Base-by-base conservation (phyloP, 2,797 vertebrate genomes). In the Acanthornis magna region DNA sequence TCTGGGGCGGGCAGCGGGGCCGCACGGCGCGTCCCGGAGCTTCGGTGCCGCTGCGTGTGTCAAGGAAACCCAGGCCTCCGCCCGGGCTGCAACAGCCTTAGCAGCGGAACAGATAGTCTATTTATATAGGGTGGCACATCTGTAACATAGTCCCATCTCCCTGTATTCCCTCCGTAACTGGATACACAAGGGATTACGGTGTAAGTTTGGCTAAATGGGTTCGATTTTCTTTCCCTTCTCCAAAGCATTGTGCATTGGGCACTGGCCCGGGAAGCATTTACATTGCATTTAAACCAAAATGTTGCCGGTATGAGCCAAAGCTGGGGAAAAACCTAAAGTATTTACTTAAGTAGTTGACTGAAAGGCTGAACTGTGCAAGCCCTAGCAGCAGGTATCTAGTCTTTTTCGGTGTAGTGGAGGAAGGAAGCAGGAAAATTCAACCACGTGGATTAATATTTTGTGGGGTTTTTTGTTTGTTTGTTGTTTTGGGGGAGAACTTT, bases 11-110 rank as follows among this genome's bases (percentile, higher is more conserved):
- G 54, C 65, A 18, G 48, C 2, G 22, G 45, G 60, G 11, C 23
- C 19, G 7, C 42, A 13, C 27, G 0, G 38, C 21, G 0, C 0
- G 3, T 34, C 19, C 30, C n/a, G 25, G 23, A 6, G 27, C 21
- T 32, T 9, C 5, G 1, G 62, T 16, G 18, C n/a, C 16, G 21
- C 40, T 1, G 18, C 3, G 1, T 5, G 30, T 13, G 32, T 0
- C 42, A 1, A 32, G 79, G 48, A 22, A 22, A 7, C 2, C 9
- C 48, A 13, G 91, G 93, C 85, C 94, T 66, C 26, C 36, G 3
- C 27, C 54, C 9, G 51, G 77, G 77, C 73, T 30, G 61, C 32
- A 13, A 36, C 23, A 14, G 58, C 34, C 1, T 2, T 45, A 34
- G 82, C 63, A 4, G 63, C 7, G 38, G 22, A 23, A 3, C 60